phyloP scores from a whole-genome alignment of 2,888 invertebrate species.

The Dioctria linearis region DNA sequence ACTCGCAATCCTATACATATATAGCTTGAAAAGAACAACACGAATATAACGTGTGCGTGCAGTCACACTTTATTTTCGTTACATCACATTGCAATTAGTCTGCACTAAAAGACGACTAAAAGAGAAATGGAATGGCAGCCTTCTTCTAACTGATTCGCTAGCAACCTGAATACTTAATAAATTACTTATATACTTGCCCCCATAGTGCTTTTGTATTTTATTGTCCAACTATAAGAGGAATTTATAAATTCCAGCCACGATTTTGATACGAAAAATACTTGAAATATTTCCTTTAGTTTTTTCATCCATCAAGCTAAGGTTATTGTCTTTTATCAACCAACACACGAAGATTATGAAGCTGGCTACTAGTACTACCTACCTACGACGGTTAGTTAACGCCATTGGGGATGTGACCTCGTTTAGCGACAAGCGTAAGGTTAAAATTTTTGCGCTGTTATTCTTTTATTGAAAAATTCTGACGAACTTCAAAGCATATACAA shows the following conservation, averaged over 20 bases:
- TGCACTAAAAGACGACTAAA: too few species aligned
- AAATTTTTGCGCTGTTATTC: conserved; percentile 18
- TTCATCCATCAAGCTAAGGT: conserved; percentile 26
- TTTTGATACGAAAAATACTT: conserved; percentile 13
- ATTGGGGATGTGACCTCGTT: conserved; percentile 24
- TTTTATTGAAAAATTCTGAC: background rate
- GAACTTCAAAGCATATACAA: conserved; percentile 19
- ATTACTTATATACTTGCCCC: background rate
- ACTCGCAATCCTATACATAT: too few species aligned
- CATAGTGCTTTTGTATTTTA: conserved; percentile 4
- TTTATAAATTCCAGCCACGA: conserved; percentile 36
- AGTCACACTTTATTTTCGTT: too few species aligned
- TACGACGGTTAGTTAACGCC: too few species aligned
- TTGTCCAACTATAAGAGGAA: conserved; percentile 4
- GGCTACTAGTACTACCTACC: too few species aligned
- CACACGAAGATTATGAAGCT: conserved; percentile 38
- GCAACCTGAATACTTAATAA: background rate
- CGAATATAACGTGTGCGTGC: too few species aligned
- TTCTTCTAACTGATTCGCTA: background rate
- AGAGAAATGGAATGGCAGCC: too few species aligned
- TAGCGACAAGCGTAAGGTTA: conserved; percentile 37
- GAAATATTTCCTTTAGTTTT: conserved; percentile 34
- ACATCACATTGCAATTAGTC: too few species aligned
- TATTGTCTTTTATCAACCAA: conserved; percentile 22
- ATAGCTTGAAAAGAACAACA: too few species aligned